phyloP scores from a whole-genome alignment of 2,797 vertebrate species.

The Anguilla megastoma region DNA sequence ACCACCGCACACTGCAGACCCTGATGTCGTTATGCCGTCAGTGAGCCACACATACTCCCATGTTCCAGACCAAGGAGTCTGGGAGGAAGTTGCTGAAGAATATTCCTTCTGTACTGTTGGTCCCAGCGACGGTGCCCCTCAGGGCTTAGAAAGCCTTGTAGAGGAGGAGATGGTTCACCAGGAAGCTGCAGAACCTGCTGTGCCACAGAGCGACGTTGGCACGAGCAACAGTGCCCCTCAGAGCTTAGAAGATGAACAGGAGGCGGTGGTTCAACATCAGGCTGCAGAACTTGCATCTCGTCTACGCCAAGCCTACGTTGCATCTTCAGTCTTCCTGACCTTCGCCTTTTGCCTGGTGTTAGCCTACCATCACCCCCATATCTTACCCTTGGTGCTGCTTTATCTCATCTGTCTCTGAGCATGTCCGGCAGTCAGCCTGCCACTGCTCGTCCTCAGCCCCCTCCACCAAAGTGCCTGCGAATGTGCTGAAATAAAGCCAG shows the following conservation, averaged over 20 bases:
- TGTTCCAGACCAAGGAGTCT: constrained; percentile 33
- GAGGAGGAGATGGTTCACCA: constrained; percentile 3
- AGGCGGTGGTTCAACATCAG: background rate
- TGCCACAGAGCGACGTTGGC: background rate
- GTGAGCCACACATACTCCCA: constrained; percentile 18
- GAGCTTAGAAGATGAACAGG: background rate
- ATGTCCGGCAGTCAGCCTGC: background rate
- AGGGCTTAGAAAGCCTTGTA: background rate
- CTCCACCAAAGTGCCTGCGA: constrained; percentile 5
- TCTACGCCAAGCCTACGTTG: constrained; percentile 52
- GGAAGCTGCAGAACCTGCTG: constrained; percentile 15
- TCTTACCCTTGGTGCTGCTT: constrained; percentile 64
- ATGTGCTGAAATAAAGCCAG: background rate
- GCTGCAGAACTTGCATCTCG: constrained; percentile 40
- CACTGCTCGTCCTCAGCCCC: background rate
- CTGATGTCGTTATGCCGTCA: constrained; percentile 29
- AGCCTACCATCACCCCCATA: constrained; percentile 59
- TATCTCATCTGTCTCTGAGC: constrained; percentile 58
- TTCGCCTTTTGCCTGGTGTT: constrained; percentile 60
- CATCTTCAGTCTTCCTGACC: constrained; percentile 57
- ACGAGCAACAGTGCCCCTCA: background rate
- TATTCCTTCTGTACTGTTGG: background rate
- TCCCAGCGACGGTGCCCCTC: background rate
- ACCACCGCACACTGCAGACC: constrained; percentile 27
- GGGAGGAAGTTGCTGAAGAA: constrained; percentile 38